A percentile compares a stretch with the other conserved stretches of the same genome.
phyloP scores from a whole-genome alignment of 2,113 vertebrate genomes.

The Stigmatopora nigra region DNA sequence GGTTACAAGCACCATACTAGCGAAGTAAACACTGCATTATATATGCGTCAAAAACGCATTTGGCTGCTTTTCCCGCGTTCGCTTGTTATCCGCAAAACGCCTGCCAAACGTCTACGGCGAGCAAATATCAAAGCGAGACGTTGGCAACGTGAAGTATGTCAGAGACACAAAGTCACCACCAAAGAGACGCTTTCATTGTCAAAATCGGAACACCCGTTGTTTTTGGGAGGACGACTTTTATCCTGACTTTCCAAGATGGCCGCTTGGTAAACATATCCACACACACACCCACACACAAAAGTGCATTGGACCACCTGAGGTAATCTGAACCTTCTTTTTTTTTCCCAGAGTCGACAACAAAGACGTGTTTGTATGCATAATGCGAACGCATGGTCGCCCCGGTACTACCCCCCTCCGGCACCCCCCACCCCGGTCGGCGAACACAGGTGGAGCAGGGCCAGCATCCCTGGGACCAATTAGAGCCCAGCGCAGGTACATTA shows the following conservation, averaged over 20 bases:
- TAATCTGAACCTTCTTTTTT: constrained; percentile 49
- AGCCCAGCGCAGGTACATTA: constrained; percentile 66
- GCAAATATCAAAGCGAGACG: constrained; percentile 1
- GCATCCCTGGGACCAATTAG: constrained; percentile 74
- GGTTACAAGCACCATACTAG: not conserved
- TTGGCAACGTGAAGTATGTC: constrained; percentile 5
- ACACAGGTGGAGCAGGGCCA: constrained; percentile 63
- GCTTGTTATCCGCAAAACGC: constrained; percentile 1
- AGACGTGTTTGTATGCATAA: constrained; percentile 72
- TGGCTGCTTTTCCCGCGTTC: not conserved
- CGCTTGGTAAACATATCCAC: not conserved
- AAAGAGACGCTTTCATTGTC: not conserved
- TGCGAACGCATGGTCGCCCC: constrained; percentile 56
- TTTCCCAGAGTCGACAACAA: constrained; percentile 57
- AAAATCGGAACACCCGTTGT: not conserved
- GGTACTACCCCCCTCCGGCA: constrained; percentile 49
- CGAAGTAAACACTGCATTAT: constrained; percentile 4
- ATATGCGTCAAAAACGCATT: not conserved
- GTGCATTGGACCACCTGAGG: constrained; percentile 49
- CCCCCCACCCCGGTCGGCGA: constrained; percentile 36
- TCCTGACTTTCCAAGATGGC: not conserved
- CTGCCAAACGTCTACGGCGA: constrained; percentile 7
- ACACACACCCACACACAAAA: not conserved
- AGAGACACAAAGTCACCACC: not conserved
- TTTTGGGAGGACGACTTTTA: not conserved